These are phyloP conservation scores for Dimorphilus gyrociliatus DNA, from an alignment of 2,888 invertebrate genomes.

Conservation along the genomic window DNA sequence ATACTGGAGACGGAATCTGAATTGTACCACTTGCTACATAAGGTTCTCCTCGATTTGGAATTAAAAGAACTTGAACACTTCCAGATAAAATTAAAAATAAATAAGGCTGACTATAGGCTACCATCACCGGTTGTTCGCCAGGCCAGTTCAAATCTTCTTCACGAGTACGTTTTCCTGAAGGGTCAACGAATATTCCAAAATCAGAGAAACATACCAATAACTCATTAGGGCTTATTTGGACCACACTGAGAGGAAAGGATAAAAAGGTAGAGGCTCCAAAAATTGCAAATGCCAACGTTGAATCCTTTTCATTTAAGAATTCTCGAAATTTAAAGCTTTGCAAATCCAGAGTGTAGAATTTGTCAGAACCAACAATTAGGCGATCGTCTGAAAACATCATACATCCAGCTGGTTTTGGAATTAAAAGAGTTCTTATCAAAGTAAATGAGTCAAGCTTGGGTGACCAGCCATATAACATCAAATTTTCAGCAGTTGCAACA, in stretches of 20 bases:
- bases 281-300: slow-evolving; percentile 49
- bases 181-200: slow-evolving; percentile 71
- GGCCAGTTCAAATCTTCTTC: slow-evolving; percentile 64
- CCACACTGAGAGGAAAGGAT: slow-evolving; percentile 52
- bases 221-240: slow-evolving; percentile 45
- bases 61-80: background rate
- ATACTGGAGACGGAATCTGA: too few species aligned
- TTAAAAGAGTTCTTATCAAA: slow-evolving; percentile 33
- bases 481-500: slow-evolving; percentile 32
- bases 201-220: slow-evolving; percentile 66
- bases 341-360: slow-evolving; percentile 63
- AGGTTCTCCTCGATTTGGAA: too few species aligned
- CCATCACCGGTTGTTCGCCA: too few species aligned
- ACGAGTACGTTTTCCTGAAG: slow-evolving; percentile 58
- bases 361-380: slow-evolving; percentile 62
- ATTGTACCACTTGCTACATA: too few species aligned
- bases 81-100: slow-evolving; percentile 6
- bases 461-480: slow-evolving; percentile 39
- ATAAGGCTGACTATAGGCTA: slow-evolving; percentile 13
- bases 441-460: background rate
- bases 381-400: slow-evolving; percentile 55
- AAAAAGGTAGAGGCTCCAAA: slow-evolving; percentile 45
- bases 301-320: slow-evolving; percentile 57
- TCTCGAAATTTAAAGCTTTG: slow-evolving; percentile 50
- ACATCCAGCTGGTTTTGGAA: slow-evolving; percentile 56